phyloP scores from a whole-genome alignment of 2,113 vertebrate species.

The Clarias gariepinus region DNA sequence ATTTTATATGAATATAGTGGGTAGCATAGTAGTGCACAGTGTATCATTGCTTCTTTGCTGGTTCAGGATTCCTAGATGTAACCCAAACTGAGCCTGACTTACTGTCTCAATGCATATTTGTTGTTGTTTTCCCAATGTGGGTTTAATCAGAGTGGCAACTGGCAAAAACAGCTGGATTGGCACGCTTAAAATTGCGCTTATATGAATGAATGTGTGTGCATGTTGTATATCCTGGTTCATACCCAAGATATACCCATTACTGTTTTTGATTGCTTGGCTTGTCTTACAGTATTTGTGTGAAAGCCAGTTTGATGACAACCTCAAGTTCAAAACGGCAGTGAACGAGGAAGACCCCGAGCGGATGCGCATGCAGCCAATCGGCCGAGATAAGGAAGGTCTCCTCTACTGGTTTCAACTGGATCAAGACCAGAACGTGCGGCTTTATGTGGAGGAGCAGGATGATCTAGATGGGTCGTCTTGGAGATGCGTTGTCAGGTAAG shows the following conservation, averaged over 20 bases:
- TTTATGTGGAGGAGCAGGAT: constrained; percentile 97
- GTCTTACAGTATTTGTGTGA: constrained; percentile 89
- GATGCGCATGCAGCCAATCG: constrained; percentile 94
- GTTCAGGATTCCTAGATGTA: neutral
- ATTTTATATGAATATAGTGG: neutral
- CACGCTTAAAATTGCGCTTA: neutral
- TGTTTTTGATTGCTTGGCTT: constrained; percentile 40
- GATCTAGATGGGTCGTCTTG: constrained; percentile 92
- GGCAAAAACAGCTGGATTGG: neutral
- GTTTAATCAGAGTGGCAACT: neutral
- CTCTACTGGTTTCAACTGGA: constrained; percentile 98
- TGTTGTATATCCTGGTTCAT: neutral
- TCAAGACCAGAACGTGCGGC: constrained; percentile 92
- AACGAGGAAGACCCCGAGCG: constrained; percentile 94
- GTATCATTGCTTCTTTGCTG: neutral
- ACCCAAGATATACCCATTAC: too few species aligned
- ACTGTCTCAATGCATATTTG: neutral
- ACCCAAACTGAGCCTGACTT: neutral
- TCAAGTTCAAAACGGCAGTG: constrained; percentile 93
- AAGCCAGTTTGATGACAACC: constrained; percentile 98
- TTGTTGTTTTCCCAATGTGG: neutral
- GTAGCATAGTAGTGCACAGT: neutral
- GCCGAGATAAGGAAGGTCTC: constrained; percentile 87
- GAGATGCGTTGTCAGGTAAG: constrained; percentile 94
- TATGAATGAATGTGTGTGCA: too few species aligned